Evolutionary conservation across 1,140 invertebrate genomes (phyloP).

Genomic region (Macrostomum lignano): DNA sequence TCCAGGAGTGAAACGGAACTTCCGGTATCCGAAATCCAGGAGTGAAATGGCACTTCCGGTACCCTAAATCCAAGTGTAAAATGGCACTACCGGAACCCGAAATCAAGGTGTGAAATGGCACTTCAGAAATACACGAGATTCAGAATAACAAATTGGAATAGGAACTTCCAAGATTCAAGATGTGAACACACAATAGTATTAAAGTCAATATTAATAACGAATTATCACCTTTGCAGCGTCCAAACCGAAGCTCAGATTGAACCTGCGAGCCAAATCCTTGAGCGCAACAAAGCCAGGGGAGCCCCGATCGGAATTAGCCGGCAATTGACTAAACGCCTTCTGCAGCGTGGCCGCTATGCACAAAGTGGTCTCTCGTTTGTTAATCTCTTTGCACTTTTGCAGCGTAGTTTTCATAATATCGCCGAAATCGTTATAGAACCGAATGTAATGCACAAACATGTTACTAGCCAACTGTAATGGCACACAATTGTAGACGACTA

Average conservation of each 20-base stretch:
- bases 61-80: too few species aligned
- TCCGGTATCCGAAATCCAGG: too few species aligned
- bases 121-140: too few species aligned
- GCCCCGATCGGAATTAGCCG: slow-evolving; percentile 34
- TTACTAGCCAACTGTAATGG: slow-evolving; percentile 63
- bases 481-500: slow-evolving; percentile 84
- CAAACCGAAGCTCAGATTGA: slow-evolving; percentile 78
- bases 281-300: slow-evolving; percentile 39
- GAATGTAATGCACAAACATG: slow-evolving; percentile 73
- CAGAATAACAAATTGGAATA: too few species aligned
- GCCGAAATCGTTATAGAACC: slow-evolving; percentile 95
- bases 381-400: slow-evolving; percentile 79
- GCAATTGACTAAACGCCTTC: slow-evolving; percentile 11
- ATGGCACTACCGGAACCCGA: too few species aligned
- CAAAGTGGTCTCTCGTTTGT: too few species aligned
- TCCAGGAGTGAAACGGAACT: too few species aligned
- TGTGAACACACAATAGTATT: too few species aligned
- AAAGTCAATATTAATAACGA: too few species aligned
- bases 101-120: too few species aligned
- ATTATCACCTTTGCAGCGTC: slow-evolving; percentile 92
- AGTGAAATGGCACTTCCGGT: too few species aligned
- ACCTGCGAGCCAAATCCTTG: slow-evolving; percentile 69
- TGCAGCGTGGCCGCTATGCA: slow-evolving; percentile 71
- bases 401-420: slow-evolving; percentile 93
- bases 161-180: too few species aligned